Conservation (phyloP, 2,113 vertebrate species). For the Tragelaphus imberbis region DNA sequence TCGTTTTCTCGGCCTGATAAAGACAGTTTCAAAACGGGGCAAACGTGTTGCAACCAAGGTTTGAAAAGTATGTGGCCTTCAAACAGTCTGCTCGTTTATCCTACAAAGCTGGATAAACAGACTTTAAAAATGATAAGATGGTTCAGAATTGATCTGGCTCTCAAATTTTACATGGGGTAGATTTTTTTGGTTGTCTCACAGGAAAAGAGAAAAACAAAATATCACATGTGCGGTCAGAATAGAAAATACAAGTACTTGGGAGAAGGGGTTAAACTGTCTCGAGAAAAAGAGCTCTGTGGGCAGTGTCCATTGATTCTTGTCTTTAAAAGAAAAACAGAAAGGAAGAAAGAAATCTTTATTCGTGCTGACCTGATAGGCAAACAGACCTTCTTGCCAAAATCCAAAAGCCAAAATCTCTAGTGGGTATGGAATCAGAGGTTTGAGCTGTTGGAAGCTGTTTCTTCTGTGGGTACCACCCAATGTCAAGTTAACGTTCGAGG, state of each 20-base stretch:
- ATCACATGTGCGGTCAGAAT: background rate
- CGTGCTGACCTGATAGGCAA: slow-evolving; percentile 70
- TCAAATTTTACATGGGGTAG: slow-evolving; percentile 76
- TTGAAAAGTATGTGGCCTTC: slow-evolving; percentile 90
- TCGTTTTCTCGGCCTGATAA: slow-evolving; percentile 90
- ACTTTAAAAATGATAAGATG: slow-evolving; percentile 87
- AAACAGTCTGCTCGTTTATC: slow-evolving; percentile 81
- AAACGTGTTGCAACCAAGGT: slow-evolving; percentile 90
- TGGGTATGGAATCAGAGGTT: slow-evolving; percentile 77
- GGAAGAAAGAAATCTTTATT: slow-evolving; percentile 76
- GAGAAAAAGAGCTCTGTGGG: background rate
- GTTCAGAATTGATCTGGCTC: slow-evolving; percentile 76
- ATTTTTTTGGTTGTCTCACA: slow-evolving; percentile 69
- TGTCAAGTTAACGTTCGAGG: slow-evolving; percentile 20
- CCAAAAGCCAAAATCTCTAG: slow-evolving; percentile 75
- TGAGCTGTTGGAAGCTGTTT: slow-evolving; percentile 68
- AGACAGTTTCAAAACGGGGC: slow-evolving; percentile 89
- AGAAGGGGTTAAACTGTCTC: slow-evolving; percentile 60
- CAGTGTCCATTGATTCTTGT: slow-evolving; percentile 28
- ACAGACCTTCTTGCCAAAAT: slow-evolving; percentile 72
- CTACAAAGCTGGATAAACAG: slow-evolving; percentile 88
- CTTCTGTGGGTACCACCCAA: slow-evolving; percentile 39
- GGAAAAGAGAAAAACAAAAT: slow-evolving; percentile 37
- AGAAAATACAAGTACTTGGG: slow-evolving; percentile 28
- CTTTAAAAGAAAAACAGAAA: slow-evolving; percentile 33